Conservation (phyloP, 2,888 invertebrate genomes). For the Netelia virgata region DNA sequence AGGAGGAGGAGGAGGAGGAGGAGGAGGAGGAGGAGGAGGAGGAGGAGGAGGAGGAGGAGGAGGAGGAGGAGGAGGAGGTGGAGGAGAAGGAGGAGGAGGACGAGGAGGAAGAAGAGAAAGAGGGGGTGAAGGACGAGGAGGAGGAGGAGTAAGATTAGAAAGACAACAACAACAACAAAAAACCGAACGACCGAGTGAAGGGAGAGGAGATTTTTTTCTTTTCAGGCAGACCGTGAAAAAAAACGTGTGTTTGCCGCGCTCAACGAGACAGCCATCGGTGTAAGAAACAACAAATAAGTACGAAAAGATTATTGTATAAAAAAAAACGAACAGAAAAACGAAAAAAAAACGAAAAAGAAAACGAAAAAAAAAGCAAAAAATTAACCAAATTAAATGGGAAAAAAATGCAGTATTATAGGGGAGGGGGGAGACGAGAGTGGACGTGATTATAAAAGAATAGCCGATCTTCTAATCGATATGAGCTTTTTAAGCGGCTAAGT, state of each 20-base stretch:
- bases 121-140: not conserved
- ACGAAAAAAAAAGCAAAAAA: slow-evolving; percentile 5
- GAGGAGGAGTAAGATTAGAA: not conserved
- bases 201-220: not conserved
- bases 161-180: too few relatives aligned
- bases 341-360: slow-evolving; percentile 11
- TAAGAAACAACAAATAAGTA: not conserved
- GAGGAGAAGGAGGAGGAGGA: not conserved
- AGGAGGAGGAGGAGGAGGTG: slow-evolving; percentile 10
- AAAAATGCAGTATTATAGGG: slow-evolving; percentile 25
- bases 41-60: not conserved
- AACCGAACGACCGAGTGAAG: too few relatives aligned
- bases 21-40: not conserved
- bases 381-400: slow-evolving; percentile 13
- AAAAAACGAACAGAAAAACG: not conserved
- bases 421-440: not conserved
- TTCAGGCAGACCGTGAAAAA: not conserved
- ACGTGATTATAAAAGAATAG: slow-evolving; percentile 49
- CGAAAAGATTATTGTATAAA: not conserved
- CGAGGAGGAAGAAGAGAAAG: not conserved
- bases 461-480: slow-evolving; percentile 59
- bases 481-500: slow-evolving; percentile 69
- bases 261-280: not conserved
- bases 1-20: not conserved
- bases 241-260: slow-evolving; percentile 2